A percentile compares a stretch with the other conserved stretches of the same genome.
phyloP scores from a whole-genome alignment of 2,113 vertebrate species.

The Eonycteris spelaea region DNA sequence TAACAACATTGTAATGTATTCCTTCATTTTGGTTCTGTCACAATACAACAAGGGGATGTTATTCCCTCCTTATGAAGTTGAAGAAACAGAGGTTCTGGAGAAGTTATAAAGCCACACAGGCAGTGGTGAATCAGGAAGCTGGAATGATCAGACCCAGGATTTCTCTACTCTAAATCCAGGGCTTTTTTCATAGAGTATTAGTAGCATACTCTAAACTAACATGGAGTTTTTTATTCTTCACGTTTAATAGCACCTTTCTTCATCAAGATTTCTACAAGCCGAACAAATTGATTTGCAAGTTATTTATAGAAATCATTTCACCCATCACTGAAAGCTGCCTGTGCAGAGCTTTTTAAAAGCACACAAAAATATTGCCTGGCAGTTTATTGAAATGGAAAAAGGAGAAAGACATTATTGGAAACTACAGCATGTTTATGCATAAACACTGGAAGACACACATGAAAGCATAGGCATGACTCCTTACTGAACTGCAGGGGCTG shows the following conservation, averaged over 20 bases:
- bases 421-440: neutral
- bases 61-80: neutral
- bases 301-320: conserved; percentile 74
- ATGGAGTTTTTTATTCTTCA: conserved; percentile 37
- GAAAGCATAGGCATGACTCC: neutral
- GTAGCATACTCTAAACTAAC: neutral
- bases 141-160: neutral
- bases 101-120: neutral
- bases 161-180: neutral
- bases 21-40: neutral
- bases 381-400: conserved; percentile 40
- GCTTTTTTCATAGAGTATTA: neutral
- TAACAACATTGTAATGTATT: neutral
- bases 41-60: neutral
- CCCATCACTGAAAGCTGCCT: conserved; percentile 43
- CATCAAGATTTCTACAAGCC: conserved; percentile 43
- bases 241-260: conserved; percentile 58
- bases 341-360: conserved; percentile 36
- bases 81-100: neutral
- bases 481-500: neutral
- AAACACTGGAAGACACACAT: neutral
- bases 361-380: conserved; percentile 35
- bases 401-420: neutral
- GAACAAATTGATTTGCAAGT: conserved; percentile 60
- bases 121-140: neutral